Percentiles rank a stretch among this genome's conserved stretches.
Conservation (phyloP, 2,113 vertebrate genomes). For the Turnix velox region DNA sequence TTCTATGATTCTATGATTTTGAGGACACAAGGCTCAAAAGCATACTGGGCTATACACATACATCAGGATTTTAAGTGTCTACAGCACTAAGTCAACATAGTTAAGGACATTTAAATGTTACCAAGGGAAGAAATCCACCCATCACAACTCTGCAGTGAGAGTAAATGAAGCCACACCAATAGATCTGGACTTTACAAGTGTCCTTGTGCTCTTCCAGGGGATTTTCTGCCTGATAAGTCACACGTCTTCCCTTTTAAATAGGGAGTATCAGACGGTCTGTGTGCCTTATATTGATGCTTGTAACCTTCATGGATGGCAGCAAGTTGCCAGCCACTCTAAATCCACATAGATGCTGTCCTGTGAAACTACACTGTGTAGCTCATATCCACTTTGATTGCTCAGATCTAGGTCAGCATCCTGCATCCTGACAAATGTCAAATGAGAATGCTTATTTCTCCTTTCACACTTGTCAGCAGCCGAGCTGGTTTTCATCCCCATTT, state of each 20-base stretch:
- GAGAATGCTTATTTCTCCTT: not conserved
- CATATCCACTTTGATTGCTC: not conserved
- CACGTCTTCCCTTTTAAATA: not conserved
- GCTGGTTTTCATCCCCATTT: not conserved
- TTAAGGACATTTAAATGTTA: not conserved
- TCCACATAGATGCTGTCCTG: not conserved
- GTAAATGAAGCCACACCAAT: not conserved
- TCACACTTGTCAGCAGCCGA: not conserved
- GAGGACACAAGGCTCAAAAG: not conserved
- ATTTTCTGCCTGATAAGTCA: not conserved
- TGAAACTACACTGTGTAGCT: not conserved
- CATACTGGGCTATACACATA: fast-evolving
- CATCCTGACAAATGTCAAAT: not conserved
- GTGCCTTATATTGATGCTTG: not conserved
- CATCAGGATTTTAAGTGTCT: not conserved
- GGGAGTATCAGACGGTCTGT: not conserved
- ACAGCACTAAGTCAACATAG: not conserved
- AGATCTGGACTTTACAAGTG: not conserved
- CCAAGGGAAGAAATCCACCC: not conserved
- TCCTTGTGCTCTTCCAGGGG: not conserved
- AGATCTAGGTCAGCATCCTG: conserved; percentile 49
- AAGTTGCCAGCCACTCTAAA: not conserved
- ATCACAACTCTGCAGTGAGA: fast-evolving
- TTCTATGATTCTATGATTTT: too few relatives aligned
- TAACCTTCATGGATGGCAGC: not conserved